phyloP scores from a whole-genome alignment of 2,797 vertebrate genomes.

The Leptatherina wallacei region DNA sequence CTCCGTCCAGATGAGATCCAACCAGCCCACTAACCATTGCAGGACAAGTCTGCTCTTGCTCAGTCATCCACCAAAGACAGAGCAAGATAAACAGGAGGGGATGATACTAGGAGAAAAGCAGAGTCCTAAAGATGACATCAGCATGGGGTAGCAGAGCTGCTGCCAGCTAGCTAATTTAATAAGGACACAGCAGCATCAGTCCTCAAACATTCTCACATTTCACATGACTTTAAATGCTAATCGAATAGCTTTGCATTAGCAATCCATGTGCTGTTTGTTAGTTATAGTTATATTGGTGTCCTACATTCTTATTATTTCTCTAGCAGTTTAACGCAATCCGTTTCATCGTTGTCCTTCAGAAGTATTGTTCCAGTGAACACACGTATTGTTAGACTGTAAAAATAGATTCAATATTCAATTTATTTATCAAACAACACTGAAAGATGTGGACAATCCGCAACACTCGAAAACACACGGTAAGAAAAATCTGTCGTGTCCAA shows the following conservation, averaged over 20 bases:
- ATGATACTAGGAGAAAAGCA: constrained; percentile 9
- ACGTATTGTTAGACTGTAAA: not conserved
- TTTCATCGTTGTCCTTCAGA: not conserved
- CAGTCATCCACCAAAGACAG: constrained; percentile 53
- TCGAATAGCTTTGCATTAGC: not conserved
- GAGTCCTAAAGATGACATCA: constrained; percentile 67
- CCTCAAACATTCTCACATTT: constrained; percentile 17
- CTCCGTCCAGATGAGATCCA: constrained; percentile 33
- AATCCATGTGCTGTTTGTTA: not conserved
- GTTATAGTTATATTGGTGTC: not conserved
- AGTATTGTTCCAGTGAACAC: not conserved
- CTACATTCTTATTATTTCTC: not conserved
- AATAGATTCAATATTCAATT: not conserved
- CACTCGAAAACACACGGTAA: not conserved
- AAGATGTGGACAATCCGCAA: not conserved
- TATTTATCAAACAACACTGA: not conserved
- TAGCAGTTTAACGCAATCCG: not conserved
- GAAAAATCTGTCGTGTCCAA: not conserved
- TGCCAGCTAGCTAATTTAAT: constrained; percentile 64
- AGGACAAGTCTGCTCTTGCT: constrained; percentile 50
- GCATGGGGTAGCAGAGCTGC: constrained; percentile 36
- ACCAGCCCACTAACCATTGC: constrained; percentile 31
- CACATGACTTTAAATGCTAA: not conserved
- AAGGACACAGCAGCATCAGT: constrained; percentile 28
- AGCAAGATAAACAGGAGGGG: constrained; percentile 6